Evolutionary conservation across 2,888 invertebrate species (phyloP), one percentile per base, ranked within the genome.

Genomic region (Bombylius discolor): DNA sequence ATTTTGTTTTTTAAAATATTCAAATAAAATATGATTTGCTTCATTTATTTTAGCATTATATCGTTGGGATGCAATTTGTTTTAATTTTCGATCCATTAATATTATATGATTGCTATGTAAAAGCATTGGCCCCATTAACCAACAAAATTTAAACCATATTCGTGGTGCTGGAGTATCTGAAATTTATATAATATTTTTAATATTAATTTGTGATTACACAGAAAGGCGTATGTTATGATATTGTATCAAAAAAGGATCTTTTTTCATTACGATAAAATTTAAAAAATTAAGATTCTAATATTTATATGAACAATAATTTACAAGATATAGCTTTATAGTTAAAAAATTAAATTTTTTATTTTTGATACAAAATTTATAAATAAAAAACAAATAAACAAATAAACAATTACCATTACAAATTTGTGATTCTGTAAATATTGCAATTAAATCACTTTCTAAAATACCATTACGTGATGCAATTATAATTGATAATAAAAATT

Each of bases 401-500:
- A 48, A 23, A 48, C 23, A 33, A 9, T 3, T 55, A 51, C 55
- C 55, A 51, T 50, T 55, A 36, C 39, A 42, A 11, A 42, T 42
- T 11, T 42, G 8, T 44, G 60, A 60, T 56, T 64, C 61, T 53
- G 61, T 58, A 56, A 60, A 59, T 57, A 60, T 56, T 56, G 85
- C 88, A 65, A 87, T 74, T 70, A 89, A 84, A 76, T 93, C 92
- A 5, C 85, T 85, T 66, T 89, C 88, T 31, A 85, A 83, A 49
- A 92, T 77, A 4, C 92, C 92, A 67, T 85, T 81, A 55, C 87
- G 80, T 8, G 89, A 81, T 5, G 86, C 83, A 1, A 86, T 81
- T 57, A 91, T 75, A 58, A 89, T 78, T 4, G 88, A 82, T 45
- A 91, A 74, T 53, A 88, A 81, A 52, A 79, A 77, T 66, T 80